Evolutionary conservation across 2,797 vertebrate genomes (phyloP).

Genomic region (Peromyscus melanophrys): DNA sequence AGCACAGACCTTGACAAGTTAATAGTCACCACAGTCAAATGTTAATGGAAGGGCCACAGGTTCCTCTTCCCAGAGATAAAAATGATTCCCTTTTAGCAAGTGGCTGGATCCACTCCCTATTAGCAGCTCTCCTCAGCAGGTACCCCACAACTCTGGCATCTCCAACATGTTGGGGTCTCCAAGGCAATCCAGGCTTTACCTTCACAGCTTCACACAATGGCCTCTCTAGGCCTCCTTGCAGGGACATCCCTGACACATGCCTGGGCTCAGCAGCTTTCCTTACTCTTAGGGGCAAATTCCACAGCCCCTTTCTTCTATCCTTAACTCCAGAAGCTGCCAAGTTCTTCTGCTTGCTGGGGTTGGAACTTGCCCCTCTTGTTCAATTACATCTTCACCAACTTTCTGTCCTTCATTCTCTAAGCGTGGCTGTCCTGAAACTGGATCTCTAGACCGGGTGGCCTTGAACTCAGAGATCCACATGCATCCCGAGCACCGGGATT

Average conservation of each 20-base stretch:
- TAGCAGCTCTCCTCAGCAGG: background rate
- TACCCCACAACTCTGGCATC: background rate
- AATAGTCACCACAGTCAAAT: background rate
- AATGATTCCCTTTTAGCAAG: background rate
- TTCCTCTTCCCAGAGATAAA: background rate
- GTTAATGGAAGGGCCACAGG: background rate
- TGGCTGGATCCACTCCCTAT: background rate
- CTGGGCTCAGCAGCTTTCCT: background rate
- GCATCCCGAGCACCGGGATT: background rate
- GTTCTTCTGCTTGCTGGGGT: background rate
- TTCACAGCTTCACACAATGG: background rate
- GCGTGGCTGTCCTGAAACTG: background rate
- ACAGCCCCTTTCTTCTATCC: background rate
- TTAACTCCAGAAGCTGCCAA: background rate
- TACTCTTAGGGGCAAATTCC: background rate
- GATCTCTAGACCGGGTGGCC: background rate
- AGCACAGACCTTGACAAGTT: background rate
- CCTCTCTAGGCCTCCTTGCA: background rate
- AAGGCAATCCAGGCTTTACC: background rate
- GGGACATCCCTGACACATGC: background rate
- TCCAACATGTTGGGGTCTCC: background rate
- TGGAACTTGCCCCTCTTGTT: background rate
- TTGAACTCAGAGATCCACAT: background rate
- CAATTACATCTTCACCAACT: background rate
- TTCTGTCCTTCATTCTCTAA: background rate